phyloP scores from a whole-genome alignment of 2,113 vertebrate genomes.

The Cryptomyrus ogoouensis region DNA sequence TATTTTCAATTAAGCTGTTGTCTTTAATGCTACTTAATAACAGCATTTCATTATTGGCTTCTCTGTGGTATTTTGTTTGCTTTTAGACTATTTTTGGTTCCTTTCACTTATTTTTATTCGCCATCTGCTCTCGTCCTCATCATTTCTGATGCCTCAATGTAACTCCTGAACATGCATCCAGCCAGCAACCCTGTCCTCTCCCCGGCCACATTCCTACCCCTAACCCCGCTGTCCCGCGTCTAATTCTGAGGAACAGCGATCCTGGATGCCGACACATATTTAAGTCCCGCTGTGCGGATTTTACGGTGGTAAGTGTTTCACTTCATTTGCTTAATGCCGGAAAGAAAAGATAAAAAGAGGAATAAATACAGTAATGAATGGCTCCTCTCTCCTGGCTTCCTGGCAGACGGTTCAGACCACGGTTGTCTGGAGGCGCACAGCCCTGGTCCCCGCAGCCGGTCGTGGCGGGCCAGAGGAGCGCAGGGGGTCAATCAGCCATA shows the following conservation, averaged over 20 bases:
- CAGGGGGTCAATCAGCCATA: constrained; percentile 33
- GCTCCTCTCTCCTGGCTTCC: constrained; percentile 19
- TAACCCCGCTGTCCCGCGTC: not conserved
- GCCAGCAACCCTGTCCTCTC: not conserved
- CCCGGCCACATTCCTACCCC: not conserved
- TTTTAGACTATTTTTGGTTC: not conserved
- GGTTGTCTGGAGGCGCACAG: constrained; percentile 42
- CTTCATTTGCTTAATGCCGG: constrained; percentile 53
- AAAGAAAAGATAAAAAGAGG: constrained; percentile 47
- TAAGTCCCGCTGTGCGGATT: constrained; percentile 43
- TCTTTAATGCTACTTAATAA: not conserved
- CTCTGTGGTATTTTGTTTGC: not conserved
- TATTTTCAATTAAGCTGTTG: constrained; percentile 62
- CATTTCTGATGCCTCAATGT: not conserved
- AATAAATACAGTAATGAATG: constrained; percentile 46
- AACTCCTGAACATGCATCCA: not conserved
- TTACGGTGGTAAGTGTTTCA: constrained; percentile 46
- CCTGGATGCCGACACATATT: constrained; percentile 44
- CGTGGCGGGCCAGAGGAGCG: constrained; percentile 35
- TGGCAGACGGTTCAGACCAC: constrained; percentile 47
- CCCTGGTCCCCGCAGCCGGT: constrained; percentile 32
- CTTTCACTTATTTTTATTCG: not conserved
- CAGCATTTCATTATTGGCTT: not conserved
- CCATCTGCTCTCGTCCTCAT: not conserved
- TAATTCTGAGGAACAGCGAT: constrained; percentile 35